Conservation (phyloP, 2,113 vertebrate species). For the Clupea harengus region DNA sequence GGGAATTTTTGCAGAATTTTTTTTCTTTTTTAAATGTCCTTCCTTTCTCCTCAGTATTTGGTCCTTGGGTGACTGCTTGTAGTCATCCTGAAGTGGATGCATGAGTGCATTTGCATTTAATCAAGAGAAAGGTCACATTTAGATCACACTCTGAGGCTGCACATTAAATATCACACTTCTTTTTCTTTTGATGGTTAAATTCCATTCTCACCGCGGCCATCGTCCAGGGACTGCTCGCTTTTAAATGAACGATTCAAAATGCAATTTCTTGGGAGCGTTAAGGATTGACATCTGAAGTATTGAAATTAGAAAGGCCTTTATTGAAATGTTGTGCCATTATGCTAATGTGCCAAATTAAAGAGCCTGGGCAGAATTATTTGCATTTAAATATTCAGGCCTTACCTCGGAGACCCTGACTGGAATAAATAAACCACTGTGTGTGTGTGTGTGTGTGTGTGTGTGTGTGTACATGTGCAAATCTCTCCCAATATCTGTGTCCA, state of each 20-base stretch:
- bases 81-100: not conserved
- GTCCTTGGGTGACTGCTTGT: not conserved
- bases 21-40: not conserved
- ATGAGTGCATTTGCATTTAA: conserved; percentile 33
- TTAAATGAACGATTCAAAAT: conserved; percentile 26
- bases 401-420: not conserved
- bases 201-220: conserved; percentile 25
- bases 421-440: conserved; percentile 4
- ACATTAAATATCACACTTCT: conserved; percentile 26
- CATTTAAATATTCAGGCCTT: conserved; percentile 28
- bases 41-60: too few relatives aligned
- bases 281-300: conserved; percentile 22
- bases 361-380: conserved; percentile 7
- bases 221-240: not conserved
- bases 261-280: conserved; percentile 15
- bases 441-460: not conserved
- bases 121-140: conserved; percentile 22
- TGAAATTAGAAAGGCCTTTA: conserved; percentile 16
- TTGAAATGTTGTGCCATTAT: conserved; percentile 28
- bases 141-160: conserved; percentile 23
- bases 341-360: conserved; percentile 41
- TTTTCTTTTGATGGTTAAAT: not conserved
- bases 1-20: not conserved
- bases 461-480: not conserved
- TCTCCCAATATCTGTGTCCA: not conserved